Base-by-base conservation (phyloP, 2,113 vertebrate genomes). In the Ursus arctos region DNA sequence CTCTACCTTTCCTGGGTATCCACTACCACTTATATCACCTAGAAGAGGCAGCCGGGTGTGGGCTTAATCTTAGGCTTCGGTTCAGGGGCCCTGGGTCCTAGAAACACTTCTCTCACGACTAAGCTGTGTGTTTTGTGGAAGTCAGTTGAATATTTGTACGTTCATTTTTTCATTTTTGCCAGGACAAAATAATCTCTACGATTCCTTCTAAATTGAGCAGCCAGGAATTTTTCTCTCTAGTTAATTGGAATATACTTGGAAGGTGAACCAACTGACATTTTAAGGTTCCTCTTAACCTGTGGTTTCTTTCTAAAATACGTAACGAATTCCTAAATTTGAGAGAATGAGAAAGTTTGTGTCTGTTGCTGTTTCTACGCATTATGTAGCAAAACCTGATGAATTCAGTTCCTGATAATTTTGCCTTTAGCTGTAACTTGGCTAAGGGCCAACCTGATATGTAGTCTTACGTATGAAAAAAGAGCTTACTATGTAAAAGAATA, bases 361-460 rank as follows among this genome's bases (percentile, higher is more conserved):
- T 51, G 10, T 40, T 67, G 79, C 26, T n/a, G 2, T 85, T 88
- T 65, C 65, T 88, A 43, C 24, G 51, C 12, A 77, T 28, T 53
- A 7, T 85, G 12, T 63, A 13, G 47, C 59, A 94, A 92, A 84
- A 95, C 63, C 63, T 59, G 43, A 72, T 87, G 88, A 92, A 92
- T 92, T 88, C 61, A 36, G 85, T 88, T 84, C 69, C 85, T 92
- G 88, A 61, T 95, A 76, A 92, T 95, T 95, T 95, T 95, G 92
- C 47, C 26, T 94, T 89, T 85, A 85, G 76, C 71, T 93, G 33
- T 81, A 88, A 92, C 65, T 95, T 95, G 95, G 96, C 88, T 61
- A 67, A 40, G 88, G 91, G 76, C 96, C 97, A 97, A 95, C 84
- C 49, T 53, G 40, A 43, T 97, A 92, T 97, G 94, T 97, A 94